Evolutionary conservation across 1,140 invertebrate genomes (phyloP), one percentile per base, ranked within the genome.

Genomic region (Formica exsecta): DNA sequence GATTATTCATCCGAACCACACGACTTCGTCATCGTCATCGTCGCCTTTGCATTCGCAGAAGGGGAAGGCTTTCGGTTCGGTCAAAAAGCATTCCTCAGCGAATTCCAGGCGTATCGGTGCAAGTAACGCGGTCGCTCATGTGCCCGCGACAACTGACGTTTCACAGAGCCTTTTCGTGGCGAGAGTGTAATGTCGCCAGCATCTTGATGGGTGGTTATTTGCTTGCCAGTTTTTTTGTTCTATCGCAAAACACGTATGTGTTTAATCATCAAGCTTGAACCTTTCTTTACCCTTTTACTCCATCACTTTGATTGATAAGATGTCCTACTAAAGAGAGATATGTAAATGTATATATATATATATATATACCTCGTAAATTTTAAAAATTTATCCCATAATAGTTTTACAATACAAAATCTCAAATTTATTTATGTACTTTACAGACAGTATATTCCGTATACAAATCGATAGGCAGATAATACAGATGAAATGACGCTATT

Each of bases 51-150:
- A 68, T 44, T 61, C 76, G 85, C 65, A 64, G 25, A 44, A 38
- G 68, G 44, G 41, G 84, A 66, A 87, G 66, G 54, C 59, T 86
- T 86, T 86, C 86, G 86, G 85, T 64, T 80, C 59, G 84, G 81
- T 44, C 81, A 70, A 86, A 87, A 87, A 87, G 86, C 86, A 87
- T 87, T 87, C 86, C 86, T 86, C 65, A 59, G 59, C 68, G 54
- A 87, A 87, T 87, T 87, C 86, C 86, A 36, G 29, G 62, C 59
- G 83, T 86, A 86, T 87, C 86, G 81, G 57, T 77, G 85, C 70
- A 65, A 85, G 84, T 83, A 86, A 86, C 65, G 81, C 62, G 59
- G 44, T 59, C 54, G 86, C 85, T 51, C 80, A 70, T 81, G 64
- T 51, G 22, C 54, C 38, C 7, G 36, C 54, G 68, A 76, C 81